These are phyloP conservation scores for Junco hyemalis DNA, from an alignment of 2,113 vertebrate genomes.

Conservation along the genomic window DNA sequence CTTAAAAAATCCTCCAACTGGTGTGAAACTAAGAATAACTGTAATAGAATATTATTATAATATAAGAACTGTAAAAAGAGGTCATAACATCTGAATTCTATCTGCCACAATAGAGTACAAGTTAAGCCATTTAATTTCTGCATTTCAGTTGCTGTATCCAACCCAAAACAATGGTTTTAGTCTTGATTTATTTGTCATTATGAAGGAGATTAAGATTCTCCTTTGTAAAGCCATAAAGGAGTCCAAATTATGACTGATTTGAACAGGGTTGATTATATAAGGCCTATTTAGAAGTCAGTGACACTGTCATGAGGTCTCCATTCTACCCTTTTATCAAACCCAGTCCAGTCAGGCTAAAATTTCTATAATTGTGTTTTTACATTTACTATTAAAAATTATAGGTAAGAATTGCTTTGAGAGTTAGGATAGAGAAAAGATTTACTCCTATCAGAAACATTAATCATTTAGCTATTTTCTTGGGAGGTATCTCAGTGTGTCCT, in stretches of 20 bases:
- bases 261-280: not conserved
- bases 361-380: not conserved
- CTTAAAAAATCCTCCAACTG: not conserved
- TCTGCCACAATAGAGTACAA: not conserved
- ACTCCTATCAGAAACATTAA: not conserved
- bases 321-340: not conserved
- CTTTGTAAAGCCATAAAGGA: not conserved
- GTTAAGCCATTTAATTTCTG: not conserved
- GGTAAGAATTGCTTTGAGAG: not conserved
- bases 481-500: not conserved
- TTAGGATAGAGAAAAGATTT: not conserved
- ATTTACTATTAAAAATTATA: not conserved
- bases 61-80: not conserved
- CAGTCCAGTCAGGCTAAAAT: not conserved
- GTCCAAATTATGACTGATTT: not conserved
- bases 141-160: not conserved
- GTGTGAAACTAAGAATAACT: not conserved
- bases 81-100: not conserved
- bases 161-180: not conserved
- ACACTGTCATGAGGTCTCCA: not conserved
- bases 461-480: not conserved
- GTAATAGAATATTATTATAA: not conserved
- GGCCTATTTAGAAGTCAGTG: not conserved
- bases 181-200: constrained; percentile 7
- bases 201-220: not conserved